Evolutionary conservation across 2,797 vertebrate genomes (phyloP), one percentile per base, ranked within the genome.

Genomic region (Gadopsis bispinosus): DNA sequence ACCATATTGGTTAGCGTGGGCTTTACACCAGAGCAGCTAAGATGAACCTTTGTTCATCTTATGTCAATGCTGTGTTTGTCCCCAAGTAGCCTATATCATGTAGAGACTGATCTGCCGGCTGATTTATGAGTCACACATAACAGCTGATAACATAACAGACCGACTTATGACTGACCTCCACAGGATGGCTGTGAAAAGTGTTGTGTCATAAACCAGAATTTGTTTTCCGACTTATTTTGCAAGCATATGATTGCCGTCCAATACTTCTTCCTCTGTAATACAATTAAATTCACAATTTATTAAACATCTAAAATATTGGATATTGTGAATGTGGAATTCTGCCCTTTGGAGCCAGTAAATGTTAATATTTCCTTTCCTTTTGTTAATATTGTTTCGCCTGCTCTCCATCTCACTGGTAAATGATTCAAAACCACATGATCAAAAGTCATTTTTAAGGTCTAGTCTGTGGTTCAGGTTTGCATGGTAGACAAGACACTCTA

Each of bases 401-500:
- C 84, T 79, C 83, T 62, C 71, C 81, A 51, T 86, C 84, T 83
- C 70, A 12, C 72, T 31, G 51, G 71, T 93, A 89, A 93, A 94
- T 93, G 88, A 93, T 94, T 93, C 85, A 92, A 53, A 83, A 77
- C 83, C 87, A 89, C 88, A 89, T 39, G 77, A 92, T 92, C 86
- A 93, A 91, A 91, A 93, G 88, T 83, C 76, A 70, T 91, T 82
- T 73, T 81, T 58, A 83, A 89, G 89, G 87, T 85, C 85, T 67
- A 51, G 75, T 87, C 64, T 71, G 86, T 54, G 75, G 79, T 83
- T 93, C 77, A 75, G 67, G 84, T 87, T 84, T 79, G 74, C 81
- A 66, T 75, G 82, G 80, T 53, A 73, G 75, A 81, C 79, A 16
- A 73, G 73, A 81, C 86, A 55, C 79, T 63, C 71, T 76, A 76